Percentiles rank a stretch among this genome's conserved stretches.
Conservation (phyloP, 2,888 invertebrate genomes). For the Omphaloscelis lunosa region DNA sequence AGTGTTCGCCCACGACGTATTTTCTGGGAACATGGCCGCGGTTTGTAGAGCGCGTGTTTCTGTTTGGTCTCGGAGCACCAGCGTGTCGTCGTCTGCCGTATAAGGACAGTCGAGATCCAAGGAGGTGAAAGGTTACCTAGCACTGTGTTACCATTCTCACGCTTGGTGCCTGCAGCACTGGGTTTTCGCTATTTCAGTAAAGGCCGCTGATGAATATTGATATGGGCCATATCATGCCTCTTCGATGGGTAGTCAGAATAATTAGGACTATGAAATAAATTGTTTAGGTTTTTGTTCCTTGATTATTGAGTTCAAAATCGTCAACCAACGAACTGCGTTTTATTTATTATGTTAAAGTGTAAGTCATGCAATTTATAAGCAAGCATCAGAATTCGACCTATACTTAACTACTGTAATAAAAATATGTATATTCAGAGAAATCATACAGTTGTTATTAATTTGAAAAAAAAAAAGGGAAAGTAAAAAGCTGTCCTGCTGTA, state of each 20-base stretch:
- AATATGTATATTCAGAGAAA: slow-evolving; percentile 20
- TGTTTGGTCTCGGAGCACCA: slow-evolving; percentile 77
- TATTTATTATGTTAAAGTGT: slow-evolving; percentile 16
- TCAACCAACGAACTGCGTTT: neutral
- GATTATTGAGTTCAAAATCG: neutral
- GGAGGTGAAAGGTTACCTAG: slow-evolving; percentile 83
- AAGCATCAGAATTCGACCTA: neutral
- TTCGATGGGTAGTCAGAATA: neutral
- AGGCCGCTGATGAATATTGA: slow-evolving; percentile 13
- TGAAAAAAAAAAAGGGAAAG: slow-evolving; percentile 10
- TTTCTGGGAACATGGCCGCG: slow-evolving; percentile 69
- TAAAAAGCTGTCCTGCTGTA: slow-evolving; percentile 28
- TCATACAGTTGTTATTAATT: slow-evolving; percentile 10
- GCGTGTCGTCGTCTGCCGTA: slow-evolving; percentile 68
- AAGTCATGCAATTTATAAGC: neutral
- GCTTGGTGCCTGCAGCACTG: slow-evolving; percentile 58
- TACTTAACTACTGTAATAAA: neutral
- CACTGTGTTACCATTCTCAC: slow-evolving; percentile 79
- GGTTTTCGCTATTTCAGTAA: slow-evolving; percentile 35
- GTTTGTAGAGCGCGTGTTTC: slow-evolving; percentile 61
- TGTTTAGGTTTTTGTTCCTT: neutral
- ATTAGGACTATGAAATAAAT: neutral
- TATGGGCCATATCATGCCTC: neutral
- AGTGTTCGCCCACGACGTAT: slow-evolving; percentile 64
- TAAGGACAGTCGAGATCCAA: slow-evolving; percentile 72